Evolutionary conservation across 37 sponge, comb jelly and placozoan genomes (phyloP).

Genomic region (Aplysina aerophoba): DNA sequence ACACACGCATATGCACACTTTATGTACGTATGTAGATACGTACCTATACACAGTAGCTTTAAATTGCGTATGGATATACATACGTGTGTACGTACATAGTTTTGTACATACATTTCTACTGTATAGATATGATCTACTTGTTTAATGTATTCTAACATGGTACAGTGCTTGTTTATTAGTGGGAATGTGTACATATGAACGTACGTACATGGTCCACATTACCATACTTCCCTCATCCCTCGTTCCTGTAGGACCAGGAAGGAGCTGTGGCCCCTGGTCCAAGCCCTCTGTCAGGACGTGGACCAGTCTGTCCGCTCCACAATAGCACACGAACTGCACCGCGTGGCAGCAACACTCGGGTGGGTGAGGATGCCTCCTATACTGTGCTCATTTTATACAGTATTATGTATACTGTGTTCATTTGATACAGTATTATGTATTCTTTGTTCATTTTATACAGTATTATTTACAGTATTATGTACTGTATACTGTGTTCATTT

Average conservation of each 20-base stretch:
- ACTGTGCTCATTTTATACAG: too few species aligned
- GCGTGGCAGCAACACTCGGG: slow-evolving; percentile 50
- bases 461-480: too few species aligned
- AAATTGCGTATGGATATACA: too few species aligned
- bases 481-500: not conserved
- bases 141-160: not conserved
- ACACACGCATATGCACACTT: too few species aligned
- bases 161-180: not conserved
- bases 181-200: not conserved
- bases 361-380: slow-evolving; percentile 45
- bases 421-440: not conserved
- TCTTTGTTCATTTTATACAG: not conserved
- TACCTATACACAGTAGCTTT: too few species aligned
- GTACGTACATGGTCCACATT: not conserved
- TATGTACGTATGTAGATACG: too few species aligned
- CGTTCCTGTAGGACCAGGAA: slow-evolving; percentile 54
- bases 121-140: too few species aligned
- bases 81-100: too few species aligned
- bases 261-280: slow-evolving; percentile 64
- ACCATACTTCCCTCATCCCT: not conserved
- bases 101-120: too few species aligned
- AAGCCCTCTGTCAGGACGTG: slow-evolving; percentile 73
- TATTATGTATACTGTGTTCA: not conserved
- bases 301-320: slow-evolving; percentile 44
- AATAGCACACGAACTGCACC: slow-evolving; percentile 60